These are phyloP conservation scores for Caligus rogercresseyi DNA, from an alignment of 1,140 invertebrate genomes.

Conservation along the genomic window DNA sequence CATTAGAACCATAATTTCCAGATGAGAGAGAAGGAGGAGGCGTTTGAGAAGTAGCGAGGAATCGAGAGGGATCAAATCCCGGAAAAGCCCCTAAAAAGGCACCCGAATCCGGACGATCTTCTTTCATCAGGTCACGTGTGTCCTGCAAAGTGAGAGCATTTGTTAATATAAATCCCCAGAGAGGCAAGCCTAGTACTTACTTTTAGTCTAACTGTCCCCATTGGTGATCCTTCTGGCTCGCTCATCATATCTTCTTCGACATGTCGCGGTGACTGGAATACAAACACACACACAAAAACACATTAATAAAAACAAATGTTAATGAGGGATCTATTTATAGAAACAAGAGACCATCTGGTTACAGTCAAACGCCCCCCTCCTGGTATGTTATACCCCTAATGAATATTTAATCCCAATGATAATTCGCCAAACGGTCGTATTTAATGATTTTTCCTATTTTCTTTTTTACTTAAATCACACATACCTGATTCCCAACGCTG, in stretches of 20 bases:
- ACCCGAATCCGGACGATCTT: background rate
- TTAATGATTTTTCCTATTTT: too few relatives aligned
- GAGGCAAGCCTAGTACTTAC: too few relatives aligned
- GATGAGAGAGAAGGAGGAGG: background rate
- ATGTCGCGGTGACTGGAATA: background rate
- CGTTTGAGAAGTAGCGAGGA: background rate
- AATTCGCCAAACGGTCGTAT: background rate
- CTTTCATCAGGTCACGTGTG: slow-evolving; percentile 4
- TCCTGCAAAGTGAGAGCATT: background rate
- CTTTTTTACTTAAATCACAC: too few relatives aligned
- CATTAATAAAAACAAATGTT: too few relatives aligned
- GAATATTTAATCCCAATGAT: background rate
- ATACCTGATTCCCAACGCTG: slow-evolving; percentile 17
- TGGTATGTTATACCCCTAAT: background rate
- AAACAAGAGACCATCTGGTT: too few relatives aligned
- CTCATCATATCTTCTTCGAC: background rate
- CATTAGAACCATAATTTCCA: background rate
- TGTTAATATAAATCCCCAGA: too few relatives aligned
- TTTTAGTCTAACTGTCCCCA: background rate
- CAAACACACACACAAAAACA: background rate
- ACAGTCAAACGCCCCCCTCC: too few relatives aligned
- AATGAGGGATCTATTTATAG: too few relatives aligned
- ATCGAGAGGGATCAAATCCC: slow-evolving; percentile 4
- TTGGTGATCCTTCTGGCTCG: background rate
- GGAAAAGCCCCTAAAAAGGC: background rate